These are phyloP conservation scores for Dermatophagoides farinae DNA, from an alignment of 1,140 invertebrate genomes.

Conservation along the genomic window DNA sequence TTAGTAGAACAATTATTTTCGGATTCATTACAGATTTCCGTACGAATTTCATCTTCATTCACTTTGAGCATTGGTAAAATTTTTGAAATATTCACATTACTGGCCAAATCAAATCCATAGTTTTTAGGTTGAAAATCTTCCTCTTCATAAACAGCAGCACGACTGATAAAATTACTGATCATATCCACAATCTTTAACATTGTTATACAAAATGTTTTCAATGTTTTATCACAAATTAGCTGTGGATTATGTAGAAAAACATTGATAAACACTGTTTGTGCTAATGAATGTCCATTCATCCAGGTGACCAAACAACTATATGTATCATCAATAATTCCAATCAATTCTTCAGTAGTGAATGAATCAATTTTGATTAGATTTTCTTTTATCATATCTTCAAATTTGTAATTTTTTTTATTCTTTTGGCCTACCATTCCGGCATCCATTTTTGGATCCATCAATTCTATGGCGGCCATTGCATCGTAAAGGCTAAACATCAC, in stretches of 20 bases:
- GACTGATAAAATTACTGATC: conserved; percentile 45
- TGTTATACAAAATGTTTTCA: conserved; percentile 66
- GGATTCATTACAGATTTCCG: conserved; percentile 40
- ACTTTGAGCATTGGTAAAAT: conserved; percentile 63
- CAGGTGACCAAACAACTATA: conserved; percentile 73
- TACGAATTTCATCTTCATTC: conserved; percentile 72
- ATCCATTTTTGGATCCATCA: conserved; percentile 99
- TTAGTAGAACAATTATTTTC: neutral
- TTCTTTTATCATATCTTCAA: conserved; percentile 29
- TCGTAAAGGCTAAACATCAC: conserved; percentile 79
- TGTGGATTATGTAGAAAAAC: conserved; percentile 79
- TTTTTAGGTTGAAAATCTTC: conserved; percentile 81
- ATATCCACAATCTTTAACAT: conserved; percentile 75
- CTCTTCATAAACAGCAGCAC: conserved; percentile 31
- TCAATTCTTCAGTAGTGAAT: conserved; percentile 28
- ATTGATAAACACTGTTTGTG: conserved; percentile 92
- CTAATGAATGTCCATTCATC: conserved; percentile 82
- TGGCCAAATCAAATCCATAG: conserved; percentile 69
- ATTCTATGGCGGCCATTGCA: conserved; percentile 97
- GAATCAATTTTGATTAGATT: conserved; percentile 57
- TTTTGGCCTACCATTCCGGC: conserved; percentile 89
- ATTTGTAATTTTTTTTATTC: conserved; percentile 52
- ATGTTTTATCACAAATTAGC: conserved; percentile 53
- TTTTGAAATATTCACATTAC: conserved; percentile 58
- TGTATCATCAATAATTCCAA: conserved; percentile 77